Percentiles rank a stretch among this genome's conserved stretches.
phyloP scores from a whole-genome alignment of 2,113 vertebrate genomes.

The Phrynosoma blainvillii region DNA sequence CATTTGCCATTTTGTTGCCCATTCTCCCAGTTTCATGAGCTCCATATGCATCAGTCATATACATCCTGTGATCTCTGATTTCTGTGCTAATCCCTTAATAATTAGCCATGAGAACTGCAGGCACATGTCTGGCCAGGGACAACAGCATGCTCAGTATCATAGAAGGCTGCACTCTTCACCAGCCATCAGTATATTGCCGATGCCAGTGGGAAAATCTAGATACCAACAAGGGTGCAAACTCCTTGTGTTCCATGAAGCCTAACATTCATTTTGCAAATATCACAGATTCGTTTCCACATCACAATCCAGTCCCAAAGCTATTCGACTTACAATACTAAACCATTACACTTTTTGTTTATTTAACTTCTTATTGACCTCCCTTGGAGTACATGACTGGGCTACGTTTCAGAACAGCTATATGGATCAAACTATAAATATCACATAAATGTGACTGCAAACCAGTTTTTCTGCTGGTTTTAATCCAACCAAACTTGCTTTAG shows the following conservation, averaged over 20 bases:
- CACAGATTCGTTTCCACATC: background rate
- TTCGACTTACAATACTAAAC: background rate
- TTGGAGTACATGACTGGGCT: background rate
- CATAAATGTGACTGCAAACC: background rate
- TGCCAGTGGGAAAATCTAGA: background rate
- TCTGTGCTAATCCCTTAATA: background rate
- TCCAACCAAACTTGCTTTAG: background rate
- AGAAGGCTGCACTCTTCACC: background rate
- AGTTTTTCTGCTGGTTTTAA: background rate
- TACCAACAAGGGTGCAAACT: background rate
- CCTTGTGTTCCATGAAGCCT: background rate
- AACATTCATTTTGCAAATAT: slow-evolving; percentile 7
- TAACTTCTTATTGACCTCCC: background rate
- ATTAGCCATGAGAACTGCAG: background rate
- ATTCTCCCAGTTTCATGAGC: too few relatives aligned
- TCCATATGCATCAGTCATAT: background rate
- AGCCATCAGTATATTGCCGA: background rate
- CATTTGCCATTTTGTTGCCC: too few relatives aligned
- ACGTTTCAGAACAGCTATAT: background rate
- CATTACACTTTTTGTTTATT: background rate
- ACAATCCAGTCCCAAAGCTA: background rate
- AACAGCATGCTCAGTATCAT: background rate
- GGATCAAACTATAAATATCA: slow-evolving; percentile 9
- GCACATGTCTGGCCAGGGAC: background rate
- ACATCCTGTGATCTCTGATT: background rate